Conservation (phyloP, 2,797 vertebrate species). For the Dicrostonyx torquatus region DNA sequence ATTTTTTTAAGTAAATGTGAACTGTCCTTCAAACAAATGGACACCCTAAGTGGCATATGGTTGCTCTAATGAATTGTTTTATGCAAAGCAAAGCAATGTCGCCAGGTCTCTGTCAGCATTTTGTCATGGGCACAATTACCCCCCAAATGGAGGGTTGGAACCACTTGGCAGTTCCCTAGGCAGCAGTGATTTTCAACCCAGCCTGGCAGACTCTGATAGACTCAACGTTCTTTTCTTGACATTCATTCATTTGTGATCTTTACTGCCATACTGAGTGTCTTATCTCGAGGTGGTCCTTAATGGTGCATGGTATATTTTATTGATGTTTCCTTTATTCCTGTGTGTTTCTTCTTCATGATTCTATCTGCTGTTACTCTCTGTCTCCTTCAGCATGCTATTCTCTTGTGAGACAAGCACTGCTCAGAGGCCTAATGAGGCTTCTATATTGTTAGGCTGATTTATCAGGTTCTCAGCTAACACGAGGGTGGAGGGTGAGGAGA, state of each 20-base stretch:
- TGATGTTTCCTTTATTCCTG: slow-evolving; percentile 66
- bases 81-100: slow-evolving; percentile 1
- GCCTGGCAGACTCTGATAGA: slow-evolving; percentile 50
- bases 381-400: slow-evolving; percentile 70
- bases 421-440: slow-evolving; percentile 76
- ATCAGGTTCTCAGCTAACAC: slow-evolving; percentile 51
- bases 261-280: slow-evolving; percentile 9
- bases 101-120: neutral
- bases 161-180: slow-evolving; percentile 16
- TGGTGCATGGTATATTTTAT: slow-evolving; percentile 80
- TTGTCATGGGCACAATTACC: slow-evolving; percentile 52
- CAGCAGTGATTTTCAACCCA: slow-evolving; percentile 17
- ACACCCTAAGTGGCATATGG: neutral
- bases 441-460: slow-evolving; percentile 71
- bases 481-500: slow-evolving; percentile 52
- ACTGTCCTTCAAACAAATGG: neutral
- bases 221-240: slow-evolving; percentile 47
- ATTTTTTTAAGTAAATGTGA: neutral
- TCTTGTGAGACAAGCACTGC: slow-evolving; percentile 68
- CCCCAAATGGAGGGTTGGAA: slow-evolving; percentile 53
- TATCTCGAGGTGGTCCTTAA: slow-evolving; percentile 77
- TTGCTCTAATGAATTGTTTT: slow-evolving; percentile 4
- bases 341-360: slow-evolving; percentile 75
- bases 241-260: slow-evolving; percentile 72
- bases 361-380: slow-evolving; percentile 68